Percentiles rank a stretch among this genome's conserved stretches.
Evolutionary conservation across 1,140 invertebrate species (phyloP).

Genomic region (Pseudachorutes palmiensis): DNA sequence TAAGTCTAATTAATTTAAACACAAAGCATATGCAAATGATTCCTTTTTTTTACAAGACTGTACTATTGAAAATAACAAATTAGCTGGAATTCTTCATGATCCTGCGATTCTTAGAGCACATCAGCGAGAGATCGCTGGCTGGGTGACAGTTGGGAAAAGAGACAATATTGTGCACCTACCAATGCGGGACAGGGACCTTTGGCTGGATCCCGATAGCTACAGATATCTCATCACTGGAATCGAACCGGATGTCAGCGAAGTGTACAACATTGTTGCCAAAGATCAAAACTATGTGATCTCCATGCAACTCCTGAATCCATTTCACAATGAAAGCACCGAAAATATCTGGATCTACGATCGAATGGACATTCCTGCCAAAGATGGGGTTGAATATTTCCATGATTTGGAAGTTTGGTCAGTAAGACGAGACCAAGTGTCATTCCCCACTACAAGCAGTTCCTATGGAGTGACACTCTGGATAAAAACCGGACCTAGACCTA

Average conservation of each 20-base stretch:
- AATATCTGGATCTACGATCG: constrained; percentile 64
- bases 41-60: constrained; percentile 44
- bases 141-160: constrained; percentile 53
- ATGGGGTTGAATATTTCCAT: constrained; percentile 45
- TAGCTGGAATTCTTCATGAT: constrained; percentile 86
- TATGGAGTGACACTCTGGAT: constrained; percentile 75
- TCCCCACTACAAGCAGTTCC: constrained; percentile 75
- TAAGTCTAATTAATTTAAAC: constrained; percentile 32
- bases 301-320: constrained; percentile 75
- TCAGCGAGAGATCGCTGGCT: constrained; percentile 83
- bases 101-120: constrained; percentile 67
- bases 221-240: constrained; percentile 62
- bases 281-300: constrained; percentile 41
- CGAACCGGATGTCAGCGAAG: constrained; percentile 31
- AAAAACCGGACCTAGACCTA: constrained; percentile 62
- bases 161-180: constrained; percentile 46
- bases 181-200: constrained; percentile 47
- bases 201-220: constrained; percentile 61
- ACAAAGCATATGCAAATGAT: background rate
- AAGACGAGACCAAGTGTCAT: constrained; percentile 69
- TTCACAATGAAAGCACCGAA: constrained; percentile 77
- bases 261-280: constrained; percentile 32
- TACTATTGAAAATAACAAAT: constrained; percentile 70
- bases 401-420: constrained; percentile 63
- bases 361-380: constrained; percentile 46